Base-by-base conservation (phyloP, 2,888 invertebrate genomes). In the Portevinia maculata region DNA sequence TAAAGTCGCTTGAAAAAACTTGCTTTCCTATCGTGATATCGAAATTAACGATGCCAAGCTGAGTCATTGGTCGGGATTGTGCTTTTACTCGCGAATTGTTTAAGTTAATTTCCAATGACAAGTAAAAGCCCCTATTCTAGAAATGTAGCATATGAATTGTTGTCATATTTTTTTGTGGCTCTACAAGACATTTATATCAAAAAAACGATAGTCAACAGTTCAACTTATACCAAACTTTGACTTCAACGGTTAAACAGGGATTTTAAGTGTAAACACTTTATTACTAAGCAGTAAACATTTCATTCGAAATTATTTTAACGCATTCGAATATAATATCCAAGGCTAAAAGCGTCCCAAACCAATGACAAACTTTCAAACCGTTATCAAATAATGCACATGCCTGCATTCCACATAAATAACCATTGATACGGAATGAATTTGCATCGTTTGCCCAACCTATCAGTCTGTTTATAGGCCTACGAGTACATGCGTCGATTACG, bases 361-460 rank as follows among this genome's bases (percentile, higher is more conserved):
- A 70, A 70, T 75, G 70, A 65, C 46, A 64, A 65, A 69, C 70
- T 60, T 71, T 28, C 60, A 52, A 34, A 64, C 81, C 81, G 81
- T 81, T 81, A 81, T 81, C 81, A 76, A 70, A 81, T 75, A 75
- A 71, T 81, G 81, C 70, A 81, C 76, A 81, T 71, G 48, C 60
- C 59, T 76, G 81, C 70, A 76, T 71, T 79, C 69, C 75, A 69
- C 39, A 48, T 69, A 62, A 73, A 60, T 44, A 69, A 74, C 44
- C 44, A 69, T 50, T 34, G 55, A 74, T 57, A 62, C 60, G 69
- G 62, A 44, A 64, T 79, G 46, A 19, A 79, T 71, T 64, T 50
- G 53, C 62, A 64, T 65, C 59, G 52, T 28, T 57, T 53, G 81
- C 81, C 81, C 76, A 81, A 81, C 81, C 76, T 81, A 76, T 60